Evolutionary conservation across 2,797 vertebrate species (phyloP), one percentile per base, ranked within the genome.

Genomic region (Pipistrellus nathusii): DNA sequence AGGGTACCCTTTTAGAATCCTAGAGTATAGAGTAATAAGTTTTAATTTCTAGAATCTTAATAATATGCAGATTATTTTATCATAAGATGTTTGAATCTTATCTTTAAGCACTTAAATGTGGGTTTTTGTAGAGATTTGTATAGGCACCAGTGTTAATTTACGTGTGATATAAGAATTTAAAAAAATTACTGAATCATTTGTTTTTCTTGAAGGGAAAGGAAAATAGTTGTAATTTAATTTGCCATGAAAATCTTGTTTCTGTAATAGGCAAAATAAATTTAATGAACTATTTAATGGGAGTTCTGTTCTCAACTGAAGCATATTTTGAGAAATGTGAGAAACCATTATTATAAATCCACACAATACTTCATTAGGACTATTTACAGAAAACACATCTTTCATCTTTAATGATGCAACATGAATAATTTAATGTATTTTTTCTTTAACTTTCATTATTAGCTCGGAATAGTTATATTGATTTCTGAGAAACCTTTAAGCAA

Each of bases 381-480:
- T 97, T 96, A 95, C 57, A 81, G 64, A 95, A 96, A 97, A 94
- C 80, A 93, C 14, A 17, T 93, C 88, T 93, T 96, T 92, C 80
- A 96, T 94, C 72, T 88, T 96, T 93, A 96, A 96, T 96, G 82
- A 59, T 83, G 1, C 12, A 82, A 44, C 32, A 93, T 85, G 73
- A 95, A 78, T 93, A 55, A 69, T 94, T 91, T 87, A 64, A 44
- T 73, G 20, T 21, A 55, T 80, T 84, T 95, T 91, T 86, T 51
- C 55, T 91, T 57, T 72, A 66, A 51, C 68, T 13, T 53, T 93
- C 68, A 20, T 86, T 84, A 32, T 51, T 73, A 77, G 23, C 53
- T 85, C 64, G 85, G 41, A 93, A 57, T 73, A 72, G 59, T 62
- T 80, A 3, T 84, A 18, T 69, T 93, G 35, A 55, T 89, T 81